Evolutionary conservation across 2,113 vertebrate genomes (phyloP).

Genomic region (Gallinago jamesoni): DNA sequence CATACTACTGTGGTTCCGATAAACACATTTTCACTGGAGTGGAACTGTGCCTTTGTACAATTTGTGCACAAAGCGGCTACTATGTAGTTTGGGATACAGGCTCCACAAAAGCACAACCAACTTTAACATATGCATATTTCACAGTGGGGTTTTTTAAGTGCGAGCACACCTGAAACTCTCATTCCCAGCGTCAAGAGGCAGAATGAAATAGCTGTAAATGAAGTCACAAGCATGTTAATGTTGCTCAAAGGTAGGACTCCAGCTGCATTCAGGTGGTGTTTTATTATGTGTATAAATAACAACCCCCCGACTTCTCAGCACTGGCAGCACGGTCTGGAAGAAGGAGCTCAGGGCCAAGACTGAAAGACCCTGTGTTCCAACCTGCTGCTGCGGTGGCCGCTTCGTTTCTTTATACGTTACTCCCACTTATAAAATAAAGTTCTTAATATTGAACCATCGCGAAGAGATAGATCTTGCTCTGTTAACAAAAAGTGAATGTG

Average conservation of each 20-base stretch:
- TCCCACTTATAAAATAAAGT: background rate
- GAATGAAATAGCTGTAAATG: conserved; percentile 32
- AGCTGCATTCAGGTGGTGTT: conserved; percentile 38
- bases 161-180: conserved; percentile 36
- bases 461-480: background rate
- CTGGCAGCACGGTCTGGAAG: background rate
- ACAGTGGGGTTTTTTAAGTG: background rate
- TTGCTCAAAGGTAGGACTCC: conserved; percentile 4
- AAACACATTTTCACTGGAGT: background rate
- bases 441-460: background rate
- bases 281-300: conserved; percentile 2
- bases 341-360: background rate
- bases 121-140: background rate
- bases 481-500: background rate
- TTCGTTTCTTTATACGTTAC: accelerated
- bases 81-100: background rate
- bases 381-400: background rate
- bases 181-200: background rate
- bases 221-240: background rate
- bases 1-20: background rate
- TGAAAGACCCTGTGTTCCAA: conserved; percentile 47
- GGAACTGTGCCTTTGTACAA: background rate
- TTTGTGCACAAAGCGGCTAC: background rate
- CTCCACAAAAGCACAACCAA: background rate
- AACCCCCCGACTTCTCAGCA: background rate